A percentile compares a stretch with the other conserved stretches of the same genome.
phyloP scores from a whole-genome alignment of 2,888 invertebrate species.

The Xanthia icteritia region DNA sequence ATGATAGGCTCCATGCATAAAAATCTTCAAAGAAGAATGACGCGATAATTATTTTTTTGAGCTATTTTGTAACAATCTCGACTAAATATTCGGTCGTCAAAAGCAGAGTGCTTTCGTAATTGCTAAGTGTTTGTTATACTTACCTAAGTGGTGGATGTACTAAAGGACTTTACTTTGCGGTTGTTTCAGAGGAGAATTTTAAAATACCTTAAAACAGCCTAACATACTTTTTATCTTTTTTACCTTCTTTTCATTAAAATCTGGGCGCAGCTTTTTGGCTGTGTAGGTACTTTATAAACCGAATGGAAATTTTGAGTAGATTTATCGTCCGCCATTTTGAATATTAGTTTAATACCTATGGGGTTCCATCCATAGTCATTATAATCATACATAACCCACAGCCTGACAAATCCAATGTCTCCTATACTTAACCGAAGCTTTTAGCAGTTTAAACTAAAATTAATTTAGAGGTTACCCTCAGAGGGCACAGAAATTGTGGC shows the following conservation, averaged over 20 bases:
- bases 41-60: constrained; percentile 43
- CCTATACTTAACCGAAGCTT: constrained; percentile 36
- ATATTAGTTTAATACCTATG: background rate
- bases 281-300: background rate
- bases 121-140: constrained; percentile 58
- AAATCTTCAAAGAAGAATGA: constrained; percentile 38
- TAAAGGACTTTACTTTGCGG: constrained; percentile 41
- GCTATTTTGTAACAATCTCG: constrained; percentile 52
- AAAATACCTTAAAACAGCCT: constrained; percentile 23
- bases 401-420: constrained; percentile 19
- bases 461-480: constrained; percentile 57
- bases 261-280: background rate
- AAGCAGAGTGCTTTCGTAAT: constrained; percentile 57
- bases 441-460: constrained; percentile 61
- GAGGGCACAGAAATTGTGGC: constrained; percentile 48
- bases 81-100: constrained; percentile 55
- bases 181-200: constrained; percentile 30
- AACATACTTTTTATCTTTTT: constrained; percentile 2
- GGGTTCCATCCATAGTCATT: background rate
- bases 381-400: constrained; percentile 3
- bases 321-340: background rate
- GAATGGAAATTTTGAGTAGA: constrained; percentile 1
- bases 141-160: constrained; percentile 52
- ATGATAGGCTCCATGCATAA: constrained; percentile 5
- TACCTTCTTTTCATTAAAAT: constrained; percentile 16